Conservation (phyloP, 1,140 invertebrate genomes). For the Homalodisca vitripennis region DNA sequence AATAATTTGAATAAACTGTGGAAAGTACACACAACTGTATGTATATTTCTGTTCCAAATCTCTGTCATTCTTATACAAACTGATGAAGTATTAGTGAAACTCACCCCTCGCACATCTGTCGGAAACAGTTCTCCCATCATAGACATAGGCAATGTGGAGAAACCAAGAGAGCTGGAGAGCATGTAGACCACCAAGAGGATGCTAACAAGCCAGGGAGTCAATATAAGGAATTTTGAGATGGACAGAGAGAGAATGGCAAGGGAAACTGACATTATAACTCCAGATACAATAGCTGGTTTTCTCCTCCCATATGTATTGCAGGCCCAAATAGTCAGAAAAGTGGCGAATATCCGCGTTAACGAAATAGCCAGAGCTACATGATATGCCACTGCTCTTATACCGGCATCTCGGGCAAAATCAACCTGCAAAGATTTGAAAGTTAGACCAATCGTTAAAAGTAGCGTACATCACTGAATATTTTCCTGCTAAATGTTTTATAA, state of each 20-base stretch:
- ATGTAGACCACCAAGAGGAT: slow-evolving; percentile 58
- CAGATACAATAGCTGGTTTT: slow-evolving; percentile 56
- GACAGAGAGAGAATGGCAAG: slow-evolving; percentile 56
- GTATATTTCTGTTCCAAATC: background rate
- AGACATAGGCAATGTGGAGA: slow-evolving; percentile 67
- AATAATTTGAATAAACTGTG: background rate
- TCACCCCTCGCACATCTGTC: slow-evolving; percentile 58
- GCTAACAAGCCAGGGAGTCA: slow-evolving; percentile 49
- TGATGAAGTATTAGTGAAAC: background rate
- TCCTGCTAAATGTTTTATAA: background rate
- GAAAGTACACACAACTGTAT: background rate
- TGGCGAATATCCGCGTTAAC: slow-evolving; percentile 53
- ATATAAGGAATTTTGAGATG: background rate
- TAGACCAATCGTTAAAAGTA: background rate
- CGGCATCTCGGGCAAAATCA: slow-evolving; percentile 59
- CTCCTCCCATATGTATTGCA: slow-evolving; percentile 56
- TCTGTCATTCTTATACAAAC: background rate
- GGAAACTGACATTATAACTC: slow-evolving; percentile 56
- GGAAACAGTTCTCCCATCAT: slow-evolving; percentile 75
- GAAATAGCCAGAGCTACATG: slow-evolving; percentile 56
- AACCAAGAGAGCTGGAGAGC: slow-evolving; percentile 60
- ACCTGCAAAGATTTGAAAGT: slow-evolving; percentile 41
- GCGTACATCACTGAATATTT: background rate
- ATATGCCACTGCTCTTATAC: slow-evolving; percentile 55
- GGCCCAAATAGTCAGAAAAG: slow-evolving; percentile 52